phyloP scores from a whole-genome alignment of 2,797 vertebrate genomes.

The Sebastes matsubarae region DNA sequence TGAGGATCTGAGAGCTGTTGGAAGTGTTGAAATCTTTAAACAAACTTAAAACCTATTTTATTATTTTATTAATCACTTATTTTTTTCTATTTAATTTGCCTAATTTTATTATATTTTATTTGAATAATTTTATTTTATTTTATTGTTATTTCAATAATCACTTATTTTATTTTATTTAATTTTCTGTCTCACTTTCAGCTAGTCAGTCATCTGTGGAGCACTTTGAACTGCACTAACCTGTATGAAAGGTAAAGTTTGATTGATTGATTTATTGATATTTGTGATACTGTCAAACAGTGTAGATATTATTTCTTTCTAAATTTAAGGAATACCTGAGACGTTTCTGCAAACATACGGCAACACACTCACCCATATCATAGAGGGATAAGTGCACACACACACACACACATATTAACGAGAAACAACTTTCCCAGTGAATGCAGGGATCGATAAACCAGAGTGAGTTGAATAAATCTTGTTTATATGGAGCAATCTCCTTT shows the following conservation, averaged over 20 bases:
- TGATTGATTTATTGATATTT: not conserved
- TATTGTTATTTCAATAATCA: too few relatives aligned
- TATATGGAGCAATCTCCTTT: slow-evolving; percentile 75
- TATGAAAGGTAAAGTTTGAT: not conserved
- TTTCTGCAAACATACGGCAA: slow-evolving; percentile 2
- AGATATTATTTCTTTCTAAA: not conserved
- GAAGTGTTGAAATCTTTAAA: too few relatives aligned
- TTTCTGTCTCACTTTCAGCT: too few relatives aligned
- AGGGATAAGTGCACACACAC: not conserved
- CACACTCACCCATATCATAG: slow-evolving; percentile 5
- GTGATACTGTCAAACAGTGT: not conserved
- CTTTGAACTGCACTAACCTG: too few relatives aligned
- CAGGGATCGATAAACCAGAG: slow-evolving; percentile 74
- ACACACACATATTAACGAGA: slow-evolving; percentile 29
- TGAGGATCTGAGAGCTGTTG: too few relatives aligned
- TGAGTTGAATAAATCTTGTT: slow-evolving; percentile 81
- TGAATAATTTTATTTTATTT: too few relatives aligned
- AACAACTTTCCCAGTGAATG: slow-evolving; percentile 56
- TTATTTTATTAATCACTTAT: too few relatives aligned
- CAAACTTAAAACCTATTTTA: too few relatives aligned
- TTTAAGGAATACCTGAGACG: not conserved
- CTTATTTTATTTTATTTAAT: too few relatives aligned
- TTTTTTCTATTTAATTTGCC: too few relatives aligned
- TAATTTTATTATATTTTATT: too few relatives aligned
- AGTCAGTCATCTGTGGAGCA: too few relatives aligned